Percentiles rank a stretch among this genome's conserved stretches.
Conservation (phyloP, 2,113 vertebrate genomes). For the Petromus typicus region DNA sequence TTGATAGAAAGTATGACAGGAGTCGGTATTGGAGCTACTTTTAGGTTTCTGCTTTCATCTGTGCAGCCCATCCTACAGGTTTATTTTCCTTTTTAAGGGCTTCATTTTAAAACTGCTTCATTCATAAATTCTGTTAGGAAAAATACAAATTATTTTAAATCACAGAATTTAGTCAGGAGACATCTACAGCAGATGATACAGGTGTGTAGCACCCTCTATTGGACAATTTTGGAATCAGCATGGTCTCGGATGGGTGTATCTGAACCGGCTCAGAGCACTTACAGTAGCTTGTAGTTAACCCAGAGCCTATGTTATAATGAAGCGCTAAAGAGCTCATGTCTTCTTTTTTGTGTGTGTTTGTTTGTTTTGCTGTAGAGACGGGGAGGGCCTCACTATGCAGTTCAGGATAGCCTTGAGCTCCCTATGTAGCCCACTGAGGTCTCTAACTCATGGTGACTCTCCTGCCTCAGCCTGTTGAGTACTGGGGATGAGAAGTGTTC, state of each 20-base stretch:
- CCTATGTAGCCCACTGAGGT: neutral
- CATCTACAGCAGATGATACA: neutral
- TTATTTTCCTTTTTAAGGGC: neutral
- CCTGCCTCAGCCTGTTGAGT: neutral
- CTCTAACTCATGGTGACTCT: neutral
- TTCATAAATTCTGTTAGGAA: neutral
- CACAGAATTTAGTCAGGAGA: neutral
- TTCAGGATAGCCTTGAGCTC: neutral
- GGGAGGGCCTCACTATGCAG: neutral
- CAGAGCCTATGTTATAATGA: neutral
- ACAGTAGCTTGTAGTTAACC: neutral
- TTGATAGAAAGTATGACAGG: neutral
- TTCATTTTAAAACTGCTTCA: slow-evolving; percentile 9
- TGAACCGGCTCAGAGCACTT: neutral
- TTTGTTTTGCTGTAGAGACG: neutral
- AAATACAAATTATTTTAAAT: neutral
- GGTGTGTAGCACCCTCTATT: slow-evolving; percentile 12
- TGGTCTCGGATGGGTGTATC: neutral
- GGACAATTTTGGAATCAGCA: neutral
- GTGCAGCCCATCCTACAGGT: neutral
- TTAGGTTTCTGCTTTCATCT: neutral
- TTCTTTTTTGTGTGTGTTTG: neutral
- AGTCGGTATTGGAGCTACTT: neutral
- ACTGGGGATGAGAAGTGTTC: neutral
- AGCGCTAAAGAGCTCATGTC: neutral